Conservation (phyloP, 1,140 invertebrate genomes). For the Hycleus cichorii region DNA sequence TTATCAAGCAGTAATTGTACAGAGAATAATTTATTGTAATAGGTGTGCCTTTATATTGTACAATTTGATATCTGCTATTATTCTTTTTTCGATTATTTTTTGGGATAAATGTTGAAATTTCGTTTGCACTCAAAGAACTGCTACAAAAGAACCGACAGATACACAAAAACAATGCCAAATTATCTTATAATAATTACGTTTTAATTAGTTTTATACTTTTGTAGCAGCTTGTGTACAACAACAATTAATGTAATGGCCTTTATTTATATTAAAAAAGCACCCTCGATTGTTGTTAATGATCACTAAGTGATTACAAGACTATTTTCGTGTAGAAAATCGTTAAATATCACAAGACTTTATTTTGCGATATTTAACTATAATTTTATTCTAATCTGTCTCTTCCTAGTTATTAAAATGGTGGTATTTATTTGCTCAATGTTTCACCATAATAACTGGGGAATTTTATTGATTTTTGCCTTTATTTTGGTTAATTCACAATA, state of each 20-base stretch:
- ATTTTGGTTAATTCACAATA: too few relatives aligned
- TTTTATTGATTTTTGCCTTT: too few relatives aligned
- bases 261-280: conserved; percentile 7
- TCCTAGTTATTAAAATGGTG: too few relatives aligned
- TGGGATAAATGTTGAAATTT: neutral
- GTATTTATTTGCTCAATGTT: too few relatives aligned
- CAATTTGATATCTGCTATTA: conserved; percentile 29
- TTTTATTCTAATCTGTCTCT: too few relatives aligned
- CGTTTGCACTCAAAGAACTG: neutral
- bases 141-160: neutral
- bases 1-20: conserved; percentile 18
- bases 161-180: neutral
- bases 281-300: conserved; percentile 5
- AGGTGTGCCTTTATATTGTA: conserved; percentile 39
- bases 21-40: conserved; percentile 31
- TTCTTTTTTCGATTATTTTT: conserved; percentile 7
- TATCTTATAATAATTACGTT: neutral
- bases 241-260: conserved; percentile 3
- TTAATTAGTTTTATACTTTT: neutral
- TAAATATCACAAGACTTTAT: too few relatives aligned
- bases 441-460: too few relatives aligned
- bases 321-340: too few relatives aligned
- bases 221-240: conserved; percentile 11
- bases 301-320: too few relatives aligned
- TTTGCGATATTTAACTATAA: too few relatives aligned